Evolutionary conservation across 1,140 invertebrate species (phyloP), one percentile per base, ranked within the genome.

Genomic region (Lutraria rhynchaena): DNA sequence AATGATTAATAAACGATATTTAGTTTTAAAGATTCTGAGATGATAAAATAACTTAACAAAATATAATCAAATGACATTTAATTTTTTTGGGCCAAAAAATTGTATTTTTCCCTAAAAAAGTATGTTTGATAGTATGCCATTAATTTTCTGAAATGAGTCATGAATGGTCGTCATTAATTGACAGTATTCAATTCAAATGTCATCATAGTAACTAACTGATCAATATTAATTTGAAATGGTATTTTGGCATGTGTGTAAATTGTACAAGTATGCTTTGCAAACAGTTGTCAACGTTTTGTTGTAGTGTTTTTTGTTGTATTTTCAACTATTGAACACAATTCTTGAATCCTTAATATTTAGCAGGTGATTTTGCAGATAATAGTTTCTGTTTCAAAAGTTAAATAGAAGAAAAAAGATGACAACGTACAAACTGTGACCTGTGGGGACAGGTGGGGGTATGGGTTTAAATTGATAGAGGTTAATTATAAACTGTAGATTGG

Each of bases 191-290:
- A 46, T 67, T 67, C 24, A 49, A 63, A 67, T 67, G 63, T 67
- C 63, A 67, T 31, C 63, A 67, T 67, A 19, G 44, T 31, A 41
- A 41, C 44, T 13, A 67, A 41, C 37, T 67, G 27, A 67, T 67
- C 63, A 49, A 67, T 67, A 67, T 67, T 67, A 67, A 67, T 67
- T 67, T 67, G 15, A 67, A 67, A 67, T 67, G 63, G 27, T 67
- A 46, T 67, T 58, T 67, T 67, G 63, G 44, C 63, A 67, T 67
- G 63, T 49, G 63, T 49, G 41, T 46, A 49, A 46, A 46, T 67
- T 67, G 41, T 46, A 67, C 63, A 67, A 41, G 37, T 7, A 15
- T 41, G 37, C 44, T 31, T 67, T 67, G 63, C 63, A 67, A 67
- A 5, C 63, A 46, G 24, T 67, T 49, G 41, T 67, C 37, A 41